Evolutionary conservation across 2,888 invertebrate genomes (phyloP).

Genomic region (Caenorhabditis imperialis): DNA sequence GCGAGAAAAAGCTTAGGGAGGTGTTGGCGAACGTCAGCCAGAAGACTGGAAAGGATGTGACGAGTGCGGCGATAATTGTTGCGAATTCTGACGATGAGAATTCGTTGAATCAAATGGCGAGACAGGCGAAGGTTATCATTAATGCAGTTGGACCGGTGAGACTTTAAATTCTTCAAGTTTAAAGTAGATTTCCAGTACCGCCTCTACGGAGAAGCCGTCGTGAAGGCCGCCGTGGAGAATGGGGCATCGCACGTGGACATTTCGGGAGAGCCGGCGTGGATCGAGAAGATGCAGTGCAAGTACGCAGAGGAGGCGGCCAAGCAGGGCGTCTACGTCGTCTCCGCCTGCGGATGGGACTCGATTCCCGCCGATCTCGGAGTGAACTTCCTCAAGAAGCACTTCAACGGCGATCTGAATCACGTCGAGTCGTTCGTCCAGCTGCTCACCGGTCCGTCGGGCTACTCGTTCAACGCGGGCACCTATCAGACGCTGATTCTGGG

Average conservation of each 20-base stretch:
- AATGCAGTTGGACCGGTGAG: constrained; percentile 92
- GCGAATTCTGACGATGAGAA: constrained; percentile 87
- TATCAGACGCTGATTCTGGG: constrained; percentile 91
- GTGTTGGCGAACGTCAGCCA: constrained; percentile 80
- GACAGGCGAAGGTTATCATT: constrained; percentile 86
- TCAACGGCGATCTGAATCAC: constrained; percentile 81
- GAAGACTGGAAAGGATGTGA: constrained; percentile 78
- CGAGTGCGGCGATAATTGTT: constrained; percentile 83
- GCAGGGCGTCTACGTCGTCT: constrained; percentile 86
- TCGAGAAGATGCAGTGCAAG: constrained; percentile 88
- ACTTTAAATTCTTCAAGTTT: constrained; percentile 17
- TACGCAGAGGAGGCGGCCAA: constrained; percentile 83
- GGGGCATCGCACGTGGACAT: constrained; percentile 92
- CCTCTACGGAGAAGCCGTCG: constrained; percentile 90
- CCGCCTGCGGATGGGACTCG: constrained; percentile 84
- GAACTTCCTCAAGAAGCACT: constrained; percentile 86
- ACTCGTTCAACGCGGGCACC: constrained; percentile 87
- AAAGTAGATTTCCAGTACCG: constrained; percentile 79
- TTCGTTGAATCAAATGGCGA: constrained; percentile 88
- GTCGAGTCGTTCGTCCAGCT: constrained; percentile 77
- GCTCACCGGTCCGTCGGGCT: constrained; percentile 79
- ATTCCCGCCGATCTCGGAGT: constrained; percentile 89
- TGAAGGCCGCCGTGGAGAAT: constrained; percentile 88
- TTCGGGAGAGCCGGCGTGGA: constrained; percentile 91
- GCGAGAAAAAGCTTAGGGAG: constrained; percentile 81